Evolutionary conservation across 2,888 invertebrate species (phyloP).

Genomic region (Lasioglossum morio): DNA sequence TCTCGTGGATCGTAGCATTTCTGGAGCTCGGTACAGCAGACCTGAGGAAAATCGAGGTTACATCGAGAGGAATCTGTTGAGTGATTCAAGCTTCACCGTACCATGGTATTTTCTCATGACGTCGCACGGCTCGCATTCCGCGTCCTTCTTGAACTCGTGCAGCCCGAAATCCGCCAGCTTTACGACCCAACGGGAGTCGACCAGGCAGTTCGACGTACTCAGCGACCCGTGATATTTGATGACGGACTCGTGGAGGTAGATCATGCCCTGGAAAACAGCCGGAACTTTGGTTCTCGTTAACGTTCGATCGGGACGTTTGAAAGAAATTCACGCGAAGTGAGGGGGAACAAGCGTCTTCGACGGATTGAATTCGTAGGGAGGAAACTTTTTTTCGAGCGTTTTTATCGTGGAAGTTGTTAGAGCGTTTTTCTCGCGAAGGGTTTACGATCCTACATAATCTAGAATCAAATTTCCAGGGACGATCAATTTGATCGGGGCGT

Average conservation of each 20-base stretch:
- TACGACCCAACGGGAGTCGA: slow-evolving; percentile 97
- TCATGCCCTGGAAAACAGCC: slow-evolving; percentile 90
- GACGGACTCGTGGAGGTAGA: slow-evolving; percentile 95
- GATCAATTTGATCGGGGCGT: neutral
- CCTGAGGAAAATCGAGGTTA: slow-evolving; percentile 84
- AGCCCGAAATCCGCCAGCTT: slow-evolving; percentile 97
- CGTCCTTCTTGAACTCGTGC: slow-evolving; percentile 93
- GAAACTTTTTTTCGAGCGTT: neutral
- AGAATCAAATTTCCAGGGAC: neutral
- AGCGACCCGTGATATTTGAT: slow-evolving; percentile 94
- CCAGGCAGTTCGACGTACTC: slow-evolving; percentile 95
- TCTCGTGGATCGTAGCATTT: slow-evolving; percentile 86
- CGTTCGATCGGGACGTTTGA: neutral
- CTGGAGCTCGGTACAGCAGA: slow-evolving; percentile 93
- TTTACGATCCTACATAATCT: neutral
- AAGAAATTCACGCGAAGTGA: neutral
- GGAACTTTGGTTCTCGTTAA: neutral
- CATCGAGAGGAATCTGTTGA: neutral
- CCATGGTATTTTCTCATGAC: slow-evolving; percentile 90
- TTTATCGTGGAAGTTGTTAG: slow-evolving; percentile 17
- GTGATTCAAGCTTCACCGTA: slow-evolving; percentile 77
- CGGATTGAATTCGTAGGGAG: neutral
- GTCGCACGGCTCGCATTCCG: slow-evolving; percentile 88
- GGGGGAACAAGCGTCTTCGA: neutral
- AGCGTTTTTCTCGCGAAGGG: neutral